A percentile compares a stretch with the other conserved stretches of the same genome.
Evolutionary conservation across 2,888 invertebrate species (phyloP).

Genomic region (Aphelenchoides bicaudatus): DNA sequence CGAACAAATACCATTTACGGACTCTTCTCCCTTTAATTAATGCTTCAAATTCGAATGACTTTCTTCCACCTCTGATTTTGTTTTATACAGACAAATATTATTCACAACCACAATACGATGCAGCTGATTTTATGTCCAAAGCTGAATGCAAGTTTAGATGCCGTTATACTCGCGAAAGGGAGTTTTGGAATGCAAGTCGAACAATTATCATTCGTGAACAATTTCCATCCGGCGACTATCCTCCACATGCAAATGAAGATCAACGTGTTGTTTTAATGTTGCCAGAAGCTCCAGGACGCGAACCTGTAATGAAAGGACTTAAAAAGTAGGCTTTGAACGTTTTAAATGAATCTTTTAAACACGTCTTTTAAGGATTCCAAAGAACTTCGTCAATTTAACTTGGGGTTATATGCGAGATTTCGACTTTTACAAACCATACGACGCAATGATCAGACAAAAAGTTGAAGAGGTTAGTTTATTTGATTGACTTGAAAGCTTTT

Average conservation of each 20-base stretch:
- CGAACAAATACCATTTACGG: no score
- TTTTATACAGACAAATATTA: constrained; percentile 7
- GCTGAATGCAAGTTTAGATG: background rate
- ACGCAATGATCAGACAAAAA: constrained; percentile 5
- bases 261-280: background rate
- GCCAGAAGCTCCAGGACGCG: constrained; percentile 6
- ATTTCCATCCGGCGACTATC: constrained; percentile 13
- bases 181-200: constrained; percentile 4
- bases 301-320: background rate
- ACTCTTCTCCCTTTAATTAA: no score
- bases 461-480: background rate
- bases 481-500: no score
- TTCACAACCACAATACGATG: constrained; percentile 7
- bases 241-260: background rate
- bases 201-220: constrained; percentile 1
- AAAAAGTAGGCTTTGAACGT: background rate
- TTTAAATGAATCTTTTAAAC: background rate
- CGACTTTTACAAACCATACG: constrained; percentile 13
- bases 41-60: no score
- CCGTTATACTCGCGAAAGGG: background rate
- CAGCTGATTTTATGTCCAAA: background rate
- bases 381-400: constrained; percentile 11
- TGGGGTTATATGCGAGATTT: background rate
- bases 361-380: background rate
- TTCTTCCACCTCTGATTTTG: constrained; percentile 8